Evolutionary conservation across 2,797 vertebrate species (phyloP).

Genomic region (Sebastes miniatus): DNA sequence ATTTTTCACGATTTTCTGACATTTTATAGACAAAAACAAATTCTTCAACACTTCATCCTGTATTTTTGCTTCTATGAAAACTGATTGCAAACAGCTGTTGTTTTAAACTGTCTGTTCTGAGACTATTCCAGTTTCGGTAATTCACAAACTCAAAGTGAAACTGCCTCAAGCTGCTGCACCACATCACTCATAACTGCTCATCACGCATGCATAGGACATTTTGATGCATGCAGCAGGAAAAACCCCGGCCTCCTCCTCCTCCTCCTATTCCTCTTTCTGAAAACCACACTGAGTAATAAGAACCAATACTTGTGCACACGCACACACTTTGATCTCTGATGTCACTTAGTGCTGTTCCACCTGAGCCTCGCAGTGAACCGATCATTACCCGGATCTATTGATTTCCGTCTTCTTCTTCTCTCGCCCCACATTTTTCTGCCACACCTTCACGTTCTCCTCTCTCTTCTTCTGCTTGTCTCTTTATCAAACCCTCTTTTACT

Average conservation of each 20-base stretch:
- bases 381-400: conserved; percentile 55
- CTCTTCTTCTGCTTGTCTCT: conserved; percentile 5
- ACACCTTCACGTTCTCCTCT: conserved; percentile 8
- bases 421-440: not conserved
- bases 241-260: not conserved
- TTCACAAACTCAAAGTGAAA: not conserved
- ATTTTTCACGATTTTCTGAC: not conserved
- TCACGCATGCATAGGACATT: not conserved
- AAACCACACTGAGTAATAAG: not conserved
- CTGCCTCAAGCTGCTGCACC: not conserved
- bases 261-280: not conserved
- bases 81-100: not conserved
- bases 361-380: conserved; percentile 32
- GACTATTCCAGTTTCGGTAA: not conserved
- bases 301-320: not conserved
- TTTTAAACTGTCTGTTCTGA: not conserved
- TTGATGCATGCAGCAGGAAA: not conserved
- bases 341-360: conserved; percentile 28
- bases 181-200: not conserved
- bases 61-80: not conserved
- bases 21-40: not conserved
- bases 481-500: conserved; percentile 31
- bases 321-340: conserved; percentile 26
- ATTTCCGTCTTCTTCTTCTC: conserved; percentile 23
- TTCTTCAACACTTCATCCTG: not conserved